Percentiles rank a stretch among this genome's conserved stretches.
phyloP scores from a whole-genome alignment of 2,888 invertebrate species.

The Arge pagana region DNA sequence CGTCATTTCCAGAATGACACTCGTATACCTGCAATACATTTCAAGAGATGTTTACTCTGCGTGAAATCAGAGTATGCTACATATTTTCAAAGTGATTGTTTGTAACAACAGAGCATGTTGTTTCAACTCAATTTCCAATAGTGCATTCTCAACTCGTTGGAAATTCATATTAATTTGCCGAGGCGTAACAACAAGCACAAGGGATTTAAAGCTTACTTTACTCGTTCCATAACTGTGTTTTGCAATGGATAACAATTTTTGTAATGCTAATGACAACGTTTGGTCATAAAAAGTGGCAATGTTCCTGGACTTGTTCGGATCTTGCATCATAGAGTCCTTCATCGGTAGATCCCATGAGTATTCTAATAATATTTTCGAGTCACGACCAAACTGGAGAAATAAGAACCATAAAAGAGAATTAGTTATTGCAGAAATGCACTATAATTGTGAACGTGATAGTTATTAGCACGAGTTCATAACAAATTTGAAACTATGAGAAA shows the following conservation, averaged over 20 bases:
- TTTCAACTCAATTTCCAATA: too few relatives aligned
- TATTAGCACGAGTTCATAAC: too few relatives aligned
- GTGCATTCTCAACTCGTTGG: too few relatives aligned
- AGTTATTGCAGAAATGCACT: neutral
- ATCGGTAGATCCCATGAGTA: constrained; percentile 75
- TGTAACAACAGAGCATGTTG: too few relatives aligned
- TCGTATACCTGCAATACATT: constrained; percentile 46
- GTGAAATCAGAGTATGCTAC: too few relatives aligned
- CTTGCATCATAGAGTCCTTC: constrained; percentile 29
- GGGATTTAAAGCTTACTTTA: constrained; percentile 47
- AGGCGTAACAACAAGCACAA: constrained; percentile 3
- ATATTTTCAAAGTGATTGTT: too few relatives aligned
- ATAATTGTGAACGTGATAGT: too few relatives aligned
- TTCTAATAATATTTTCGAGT: constrained; percentile 76
- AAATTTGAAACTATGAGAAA: neutral
- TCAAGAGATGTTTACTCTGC: too few relatives aligned
- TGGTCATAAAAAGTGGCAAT: constrained; percentile 37
- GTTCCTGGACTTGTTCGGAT: constrained; percentile 25
- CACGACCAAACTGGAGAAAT: constrained; percentile 75
- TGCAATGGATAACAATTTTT: constrained; percentile 58
- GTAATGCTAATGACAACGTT: constrained; percentile 49
- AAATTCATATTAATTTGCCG: too few relatives aligned
- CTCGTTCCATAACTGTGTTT: constrained; percentile 56
- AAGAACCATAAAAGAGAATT: constrained; percentile 38
- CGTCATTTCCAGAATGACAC: constrained; percentile 50